These are phyloP conservation scores for Pseudomyrmex concolor DNA, from an alignment of 1,140 invertebrate genomes.

Conservation along the genomic window DNA sequence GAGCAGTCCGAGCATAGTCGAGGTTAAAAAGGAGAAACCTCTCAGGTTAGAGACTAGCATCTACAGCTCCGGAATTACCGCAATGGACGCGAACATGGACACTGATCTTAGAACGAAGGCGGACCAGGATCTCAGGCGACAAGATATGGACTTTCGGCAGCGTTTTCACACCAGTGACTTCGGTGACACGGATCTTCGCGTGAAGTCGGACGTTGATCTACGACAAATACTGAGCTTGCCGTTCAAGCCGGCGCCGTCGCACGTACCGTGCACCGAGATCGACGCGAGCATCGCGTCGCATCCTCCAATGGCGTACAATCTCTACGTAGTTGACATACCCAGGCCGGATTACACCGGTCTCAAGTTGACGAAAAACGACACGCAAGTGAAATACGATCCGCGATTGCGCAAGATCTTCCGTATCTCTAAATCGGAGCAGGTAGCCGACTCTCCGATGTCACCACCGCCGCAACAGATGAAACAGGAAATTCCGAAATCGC, in stretches of 20 bases:
- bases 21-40: constrained; percentile 78
- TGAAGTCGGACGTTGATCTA: constrained; percentile 90
- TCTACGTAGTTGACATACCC: constrained; percentile 89
- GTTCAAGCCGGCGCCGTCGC: constrained; percentile 91
- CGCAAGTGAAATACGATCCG: constrained; percentile 89
- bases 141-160: constrained; percentile 87
- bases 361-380: constrained; percentile 89
- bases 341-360: constrained; percentile 90
- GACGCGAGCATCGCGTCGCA: constrained; percentile 92
- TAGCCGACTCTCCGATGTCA: constrained; percentile 83
- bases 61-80: constrained; percentile 82
- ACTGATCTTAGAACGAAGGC: constrained; percentile 79
- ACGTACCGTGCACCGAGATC: constrained; percentile 93
- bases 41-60: constrained; percentile 81
- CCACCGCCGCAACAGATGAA: constrained; percentile 75
- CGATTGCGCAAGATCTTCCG: constrained; percentile 90
- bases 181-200: constrained; percentile 82
- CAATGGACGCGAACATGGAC: constrained; percentile 79
- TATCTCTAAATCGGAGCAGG: constrained; percentile 85
- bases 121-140: constrained; percentile 82
- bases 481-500: constrained; percentile 81
- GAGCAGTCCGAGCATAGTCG: constrained; percentile 65
- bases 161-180: constrained; percentile 79
- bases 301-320: constrained; percentile 89
- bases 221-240: constrained; percentile 88